Evolutionary conservation across 2,888 invertebrate genomes (phyloP), one percentile per base, ranked within the genome.

Genomic region (Seira sanloemensis): DNA sequence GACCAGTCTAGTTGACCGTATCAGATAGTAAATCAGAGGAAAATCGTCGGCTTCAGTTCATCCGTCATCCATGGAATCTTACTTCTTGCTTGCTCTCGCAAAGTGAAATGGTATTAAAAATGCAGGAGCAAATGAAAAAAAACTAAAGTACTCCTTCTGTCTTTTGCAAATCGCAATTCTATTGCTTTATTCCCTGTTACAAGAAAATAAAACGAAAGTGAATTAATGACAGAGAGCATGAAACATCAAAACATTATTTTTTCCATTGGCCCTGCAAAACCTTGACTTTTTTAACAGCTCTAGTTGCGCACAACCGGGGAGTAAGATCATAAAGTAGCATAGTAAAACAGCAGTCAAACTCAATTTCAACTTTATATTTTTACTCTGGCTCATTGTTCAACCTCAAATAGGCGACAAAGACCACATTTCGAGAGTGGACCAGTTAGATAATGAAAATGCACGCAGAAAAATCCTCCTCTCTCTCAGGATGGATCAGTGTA

Each of bases 11-110:
- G 62, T 65, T 25, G 79, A 50, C 16, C 18, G 27, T 76, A 81
- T 81, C 81, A 81, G 71, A 68, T 65, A 69, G 71, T 81, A 81
- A 81, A 81, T 81, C 81, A 81, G 80, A 37, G 69, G n/a, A n/a
- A 67, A 46, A 62, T 37, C 19, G 25, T 19, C 50, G 50, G 50
- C 50, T 50, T 50, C 50, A 50, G 50, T 16, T 50, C 16, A 50
- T 50, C 50, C 50, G 50, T 50, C 50, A 50, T 50, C n/a, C 16
- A 18, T 7, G 50, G 16, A 50, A 50, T 50, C 50, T 50, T 50
- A 50, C 50, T 12, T n/a, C n/a, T n/a, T n/a, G 50, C 50, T 50
- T 50, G n/a, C 16, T 50, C 37, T 50, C 12, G 50, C 50, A 12
- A 50, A 50, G n/a, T 50, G n/a, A 50, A 50, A 50, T 50, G 50